These are phyloP conservation scores for Ispidina picta DNA, from an alignment of 2,797 vertebrate genomes.

Conservation along the genomic window DNA sequence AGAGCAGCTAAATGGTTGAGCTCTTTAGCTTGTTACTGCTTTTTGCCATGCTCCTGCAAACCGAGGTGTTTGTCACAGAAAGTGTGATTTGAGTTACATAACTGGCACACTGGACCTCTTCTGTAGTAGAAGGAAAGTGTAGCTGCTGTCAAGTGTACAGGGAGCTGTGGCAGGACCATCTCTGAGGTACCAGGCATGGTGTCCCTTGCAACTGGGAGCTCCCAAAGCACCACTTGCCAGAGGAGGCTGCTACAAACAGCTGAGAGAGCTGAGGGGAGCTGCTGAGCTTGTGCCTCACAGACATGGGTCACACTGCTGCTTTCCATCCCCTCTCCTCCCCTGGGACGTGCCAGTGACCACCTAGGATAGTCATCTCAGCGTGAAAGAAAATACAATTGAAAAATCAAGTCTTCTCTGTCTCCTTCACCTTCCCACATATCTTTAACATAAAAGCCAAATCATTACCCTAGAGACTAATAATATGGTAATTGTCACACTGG, in stretches of 20 bases:
- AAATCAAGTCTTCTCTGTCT: background rate
- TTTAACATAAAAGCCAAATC: slow-evolving; percentile 28
- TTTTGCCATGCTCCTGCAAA: background rate
- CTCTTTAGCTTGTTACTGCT: background rate
- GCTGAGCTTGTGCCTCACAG: background rate
- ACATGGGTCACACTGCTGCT: background rate
- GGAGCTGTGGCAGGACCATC: background rate
- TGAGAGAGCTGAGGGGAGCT: background rate
- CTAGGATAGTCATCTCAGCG: background rate
- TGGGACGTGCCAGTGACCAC: background rate
- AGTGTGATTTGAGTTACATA: background rate
- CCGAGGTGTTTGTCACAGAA: background rate
- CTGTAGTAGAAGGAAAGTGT: background rate
- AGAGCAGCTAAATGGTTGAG: background rate
- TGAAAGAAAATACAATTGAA: slow-evolving; percentile 3
- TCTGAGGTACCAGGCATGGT: background rate
- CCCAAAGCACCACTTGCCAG: background rate
- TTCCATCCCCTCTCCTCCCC: background rate
- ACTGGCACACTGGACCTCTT: background rate
- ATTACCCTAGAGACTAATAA: slow-evolving; percentile 49
- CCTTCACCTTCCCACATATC: slow-evolving; percentile 12
- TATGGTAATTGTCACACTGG: slow-evolving; percentile 37
- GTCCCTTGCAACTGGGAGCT: background rate
- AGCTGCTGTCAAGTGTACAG: background rate
- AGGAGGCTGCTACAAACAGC: background rate